These are phyloP conservation scores for Sylvicola cinctus DNA, from an alignment of 2,888 invertebrate genomes.

Conservation along the genomic window DNA sequence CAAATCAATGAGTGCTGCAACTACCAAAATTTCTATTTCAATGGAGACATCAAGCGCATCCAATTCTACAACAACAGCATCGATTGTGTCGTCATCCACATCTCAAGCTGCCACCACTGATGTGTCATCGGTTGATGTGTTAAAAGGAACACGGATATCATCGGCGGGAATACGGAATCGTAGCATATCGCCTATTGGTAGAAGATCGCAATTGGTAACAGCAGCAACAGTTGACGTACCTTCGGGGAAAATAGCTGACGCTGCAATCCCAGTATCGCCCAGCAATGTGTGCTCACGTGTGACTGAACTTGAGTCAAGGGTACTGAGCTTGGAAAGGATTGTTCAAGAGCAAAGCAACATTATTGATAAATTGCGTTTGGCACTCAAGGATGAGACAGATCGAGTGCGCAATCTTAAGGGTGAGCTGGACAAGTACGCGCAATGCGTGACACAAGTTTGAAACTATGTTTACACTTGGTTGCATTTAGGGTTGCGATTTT, in stretches of 20 bases:
- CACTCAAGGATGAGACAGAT: slow-evolving; percentile 39
- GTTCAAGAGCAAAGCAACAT: slow-evolving; percentile 28
- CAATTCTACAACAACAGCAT: not conserved
- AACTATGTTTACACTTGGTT: too few species aligned
- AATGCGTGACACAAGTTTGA: slow-evolving; percentile 51
- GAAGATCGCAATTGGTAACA: slow-evolving; percentile 5
- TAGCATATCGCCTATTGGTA: slow-evolving; percentile 2
- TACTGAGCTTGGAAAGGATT: slow-evolving; percentile 19
- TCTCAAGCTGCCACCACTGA: slow-evolving; percentile 20
- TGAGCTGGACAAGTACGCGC: slow-evolving; percentile 46
- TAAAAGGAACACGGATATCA: slow-evolving; percentile 4
- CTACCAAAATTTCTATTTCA: slow-evolving; percentile 7
- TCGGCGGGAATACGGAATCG: slow-evolving; percentile 2
- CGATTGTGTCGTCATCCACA: slow-evolving; percentile 15
- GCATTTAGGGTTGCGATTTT: too few species aligned
- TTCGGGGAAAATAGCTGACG: not conserved
- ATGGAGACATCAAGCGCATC: slow-evolving; percentile 1
- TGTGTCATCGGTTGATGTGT: slow-evolving; percentile 15
- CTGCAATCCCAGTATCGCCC: slow-evolving; percentile 2
- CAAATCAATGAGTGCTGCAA: slow-evolving; percentile 7
- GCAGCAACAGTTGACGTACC: slow-evolving; percentile 4
- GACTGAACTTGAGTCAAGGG: slow-evolving; percentile 18
- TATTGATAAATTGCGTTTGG: slow-evolving; percentile 39
- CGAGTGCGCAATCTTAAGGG: slow-evolving; percentile 39
- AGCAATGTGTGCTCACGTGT: slow-evolving; percentile 13